Evolutionary conservation across 2,113 vertebrate species (phyloP).

Genomic region (Malurus cyaneus): DNA sequence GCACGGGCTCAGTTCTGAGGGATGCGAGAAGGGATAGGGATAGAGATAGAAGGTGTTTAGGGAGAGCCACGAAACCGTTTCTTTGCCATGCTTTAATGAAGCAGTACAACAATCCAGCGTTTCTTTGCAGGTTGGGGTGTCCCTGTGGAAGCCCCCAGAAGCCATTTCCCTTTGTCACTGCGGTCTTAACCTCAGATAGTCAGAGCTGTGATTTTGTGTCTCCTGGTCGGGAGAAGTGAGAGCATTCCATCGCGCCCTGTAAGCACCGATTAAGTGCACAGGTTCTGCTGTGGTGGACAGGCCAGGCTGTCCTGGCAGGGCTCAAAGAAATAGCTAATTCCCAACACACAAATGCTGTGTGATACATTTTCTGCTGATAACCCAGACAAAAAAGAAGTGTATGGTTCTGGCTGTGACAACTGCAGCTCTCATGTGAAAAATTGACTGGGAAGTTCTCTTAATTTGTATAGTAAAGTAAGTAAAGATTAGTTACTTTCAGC

Average conservation of each 20-base stretch:
- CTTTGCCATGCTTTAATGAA: not conserved
- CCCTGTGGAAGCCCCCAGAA: not conserved
- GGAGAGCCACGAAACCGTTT: not conserved
- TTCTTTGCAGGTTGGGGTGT: not conserved
- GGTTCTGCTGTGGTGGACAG: not conserved
- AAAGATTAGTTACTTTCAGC: not conserved
- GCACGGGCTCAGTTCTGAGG: not conserved
- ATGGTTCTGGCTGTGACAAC: not conserved
- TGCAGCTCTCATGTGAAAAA: not conserved
- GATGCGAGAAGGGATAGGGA: not conserved
- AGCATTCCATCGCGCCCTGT: not conserved
- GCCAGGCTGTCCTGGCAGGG: not conserved
- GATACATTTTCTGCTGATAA: conserved; percentile 26
- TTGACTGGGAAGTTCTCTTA: not conserved
- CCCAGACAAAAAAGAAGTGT: not conserved
- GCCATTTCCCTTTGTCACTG: not conserved
- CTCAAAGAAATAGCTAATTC: not conserved
- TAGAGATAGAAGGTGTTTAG: too few species aligned
- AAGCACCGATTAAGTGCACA: not conserved
- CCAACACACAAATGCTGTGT: not conserved
- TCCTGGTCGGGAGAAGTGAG: not conserved
- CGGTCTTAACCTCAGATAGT: not conserved
- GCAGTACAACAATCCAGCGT: too few species aligned
- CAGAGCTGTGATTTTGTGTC: not conserved
- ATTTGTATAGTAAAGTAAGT: conserved; percentile 15